These are phyloP conservation scores for Portunus trituberculatus DNA, from an alignment of 1,140 invertebrate species.

Conservation along the genomic window DNA sequence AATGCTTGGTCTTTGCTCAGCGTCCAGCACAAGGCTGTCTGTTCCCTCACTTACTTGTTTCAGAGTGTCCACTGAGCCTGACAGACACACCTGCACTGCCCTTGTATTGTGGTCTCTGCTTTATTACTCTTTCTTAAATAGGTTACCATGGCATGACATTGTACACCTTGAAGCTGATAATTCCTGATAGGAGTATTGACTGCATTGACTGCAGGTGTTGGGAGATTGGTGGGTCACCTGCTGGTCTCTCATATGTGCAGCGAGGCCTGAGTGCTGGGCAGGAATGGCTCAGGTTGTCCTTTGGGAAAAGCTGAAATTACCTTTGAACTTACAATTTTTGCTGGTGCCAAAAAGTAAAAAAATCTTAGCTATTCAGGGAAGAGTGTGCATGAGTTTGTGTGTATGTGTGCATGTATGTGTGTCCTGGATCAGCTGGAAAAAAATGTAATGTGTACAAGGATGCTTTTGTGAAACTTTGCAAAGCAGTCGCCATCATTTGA, in stretches of 20 bases:
- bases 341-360: background rate
- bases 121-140: background rate
- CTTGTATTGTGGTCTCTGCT: background rate
- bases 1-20: background rate
- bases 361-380: conserved; percentile 6
- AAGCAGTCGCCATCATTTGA: background rate
- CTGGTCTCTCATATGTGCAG: background rate
- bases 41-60: background rate
- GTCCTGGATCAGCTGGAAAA: background rate
- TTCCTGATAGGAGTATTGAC: background rate
- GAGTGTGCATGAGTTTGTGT: background rate
- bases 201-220: background rate
- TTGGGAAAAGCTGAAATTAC: background rate
- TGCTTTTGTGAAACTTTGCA: background rate
- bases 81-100: background rate
- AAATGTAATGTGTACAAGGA: too few relatives aligned
- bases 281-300: background rate
- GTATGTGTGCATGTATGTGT: background rate
- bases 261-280: background rate
- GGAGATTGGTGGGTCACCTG: background rate
- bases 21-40: conserved; percentile 7
- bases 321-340: too few relatives aligned
- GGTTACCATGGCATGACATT: background rate
- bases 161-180: background rate
- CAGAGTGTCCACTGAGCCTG: background rate